Evolutionary conservation across 2,888 invertebrate genomes (phyloP), one percentile per base, ranked within the genome.

Genomic region (Drosophila basisetae): DNA sequence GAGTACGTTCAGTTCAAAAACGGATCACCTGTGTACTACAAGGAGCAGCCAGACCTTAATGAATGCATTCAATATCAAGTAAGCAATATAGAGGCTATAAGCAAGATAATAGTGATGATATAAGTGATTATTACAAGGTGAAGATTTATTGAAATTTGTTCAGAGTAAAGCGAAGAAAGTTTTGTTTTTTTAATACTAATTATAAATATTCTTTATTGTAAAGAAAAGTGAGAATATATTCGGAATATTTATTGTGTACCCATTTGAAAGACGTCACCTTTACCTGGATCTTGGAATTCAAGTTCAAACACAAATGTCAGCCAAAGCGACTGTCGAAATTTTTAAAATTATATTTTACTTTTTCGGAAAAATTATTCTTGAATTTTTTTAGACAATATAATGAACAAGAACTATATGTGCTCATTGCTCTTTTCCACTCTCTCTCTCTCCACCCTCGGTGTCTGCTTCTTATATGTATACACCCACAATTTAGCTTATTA

Each of bases 41-140:
- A 92, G 91, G 93, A 93, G 85, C 89, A 92, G 80, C 92, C 92
- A 90, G 93, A 93, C 88, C 86, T 93, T 86, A 93, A 93, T 84
- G 93, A 93, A 87, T 91, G 92, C 85, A 93, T 93, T 90, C 93
- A 93, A 89, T 93, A 94, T 89, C 93, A 93, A 93, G 93, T 93
- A 93, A 93, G 93, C 80, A 31, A 31, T 67, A 30, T 25, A 43
- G 18, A n/a, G 11, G 6, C 3, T 0, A 33, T 35, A 60, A 50
- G 18, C 35, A 11, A 50, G 30, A 13, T 10, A 7, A 35, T 2
- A 9, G 35, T 50, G 50, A 37, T n/a, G n/a, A 47, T 43, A n/a
- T 47, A 64, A 28, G 33, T 56, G 33, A 16, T 11, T 2, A 18
- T 50, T 37, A 30, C 50, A 31, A 30, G 13, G 16, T 22, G n/a